Evolutionary conservation across 2,113 vertebrate genomes (phyloP).

Genomic region (Aegotheles bennettii): DNA sequence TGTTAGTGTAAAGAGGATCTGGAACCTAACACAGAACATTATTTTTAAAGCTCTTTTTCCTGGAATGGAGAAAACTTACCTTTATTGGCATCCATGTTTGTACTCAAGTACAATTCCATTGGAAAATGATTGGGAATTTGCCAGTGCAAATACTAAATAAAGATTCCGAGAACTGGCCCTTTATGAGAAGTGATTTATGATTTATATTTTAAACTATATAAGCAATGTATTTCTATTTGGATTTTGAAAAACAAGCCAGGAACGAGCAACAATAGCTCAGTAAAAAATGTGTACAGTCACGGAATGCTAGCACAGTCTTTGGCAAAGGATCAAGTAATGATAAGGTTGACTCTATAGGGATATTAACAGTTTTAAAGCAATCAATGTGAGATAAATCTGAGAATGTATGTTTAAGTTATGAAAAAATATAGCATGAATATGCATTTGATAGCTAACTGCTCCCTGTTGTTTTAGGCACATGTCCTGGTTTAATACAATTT

Average conservation of each 20-base stretch:
- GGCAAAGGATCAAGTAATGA: slow-evolving; percentile 40
- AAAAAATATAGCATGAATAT: slow-evolving; percentile 46
- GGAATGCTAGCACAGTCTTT: slow-evolving; percentile 9
- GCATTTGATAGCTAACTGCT: slow-evolving; percentile 27
- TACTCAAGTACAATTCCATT: background rate
- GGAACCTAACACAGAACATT: background rate
- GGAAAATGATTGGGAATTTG: slow-evolving; percentile 33
- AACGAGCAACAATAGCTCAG: slow-evolving; percentile 37
- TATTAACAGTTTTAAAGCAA: slow-evolving; percentile 55
- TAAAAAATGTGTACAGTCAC: slow-evolving; percentile 38
- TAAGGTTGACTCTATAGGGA: slow-evolving; percentile 16
- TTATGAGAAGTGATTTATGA: background rate
- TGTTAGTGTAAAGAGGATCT: background rate
- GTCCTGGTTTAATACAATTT: background rate
- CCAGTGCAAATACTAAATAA: slow-evolving; percentile 26
- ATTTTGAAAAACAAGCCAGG: slow-evolving; percentile 48
- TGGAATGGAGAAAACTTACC: background rate
- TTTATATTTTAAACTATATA: background rate
- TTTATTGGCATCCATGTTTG: background rate
- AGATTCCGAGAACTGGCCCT: background rate
- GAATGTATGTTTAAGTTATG: slow-evolving; percentile 52
- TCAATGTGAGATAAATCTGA: slow-evolving; percentile 46
- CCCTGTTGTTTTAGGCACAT: slow-evolving; percentile 43
- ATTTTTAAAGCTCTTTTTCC: background rate
- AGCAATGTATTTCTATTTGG: slow-evolving; percentile 41